Percentiles rank a stretch among this genome's conserved stretches.
Evolutionary conservation across 2,797 vertebrate species (phyloP).

Genomic region (Avahi laniger): DNA sequence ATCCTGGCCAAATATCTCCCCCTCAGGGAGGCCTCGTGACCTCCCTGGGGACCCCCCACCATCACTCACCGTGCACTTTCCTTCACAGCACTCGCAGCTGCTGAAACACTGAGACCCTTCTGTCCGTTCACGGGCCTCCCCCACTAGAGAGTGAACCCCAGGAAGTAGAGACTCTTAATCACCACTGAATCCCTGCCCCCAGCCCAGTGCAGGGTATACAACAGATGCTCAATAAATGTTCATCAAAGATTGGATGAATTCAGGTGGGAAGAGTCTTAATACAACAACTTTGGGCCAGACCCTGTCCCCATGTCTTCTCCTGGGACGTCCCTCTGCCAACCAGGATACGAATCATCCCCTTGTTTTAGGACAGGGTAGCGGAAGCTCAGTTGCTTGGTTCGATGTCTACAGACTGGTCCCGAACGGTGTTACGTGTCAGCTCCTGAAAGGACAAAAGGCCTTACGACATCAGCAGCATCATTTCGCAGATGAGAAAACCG

Average conservation of each 20-base stretch:
- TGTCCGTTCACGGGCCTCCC: not conserved
- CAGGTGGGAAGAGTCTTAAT: not conserved
- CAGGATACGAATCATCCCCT: not conserved
- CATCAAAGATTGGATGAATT: not conserved
- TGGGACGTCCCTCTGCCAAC: not conserved
- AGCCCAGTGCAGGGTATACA: not conserved
- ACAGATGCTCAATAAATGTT: not conserved
- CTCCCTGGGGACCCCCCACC: not conserved
- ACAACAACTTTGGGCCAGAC: not conserved
- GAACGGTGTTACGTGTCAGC: fast-evolving
- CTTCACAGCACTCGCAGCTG: fast-evolving
- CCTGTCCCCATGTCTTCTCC: not conserved
- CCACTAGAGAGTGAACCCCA: not conserved
- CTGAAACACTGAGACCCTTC: not conserved
- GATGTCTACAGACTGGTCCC: not conserved
- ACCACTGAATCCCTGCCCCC: not conserved
- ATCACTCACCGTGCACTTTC: not conserved
- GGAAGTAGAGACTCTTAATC: not conserved
- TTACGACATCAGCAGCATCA: fast-evolving
- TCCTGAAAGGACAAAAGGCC: not conserved
- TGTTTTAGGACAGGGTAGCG: not conserved
- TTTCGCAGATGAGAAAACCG: not conserved
- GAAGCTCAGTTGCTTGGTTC: not conserved
- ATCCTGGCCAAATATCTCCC: not conserved
- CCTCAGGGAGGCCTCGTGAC: not conserved